Conservation (phyloP, 2,888 invertebrate species). For the Chrysomela aeneicollis region DNA sequence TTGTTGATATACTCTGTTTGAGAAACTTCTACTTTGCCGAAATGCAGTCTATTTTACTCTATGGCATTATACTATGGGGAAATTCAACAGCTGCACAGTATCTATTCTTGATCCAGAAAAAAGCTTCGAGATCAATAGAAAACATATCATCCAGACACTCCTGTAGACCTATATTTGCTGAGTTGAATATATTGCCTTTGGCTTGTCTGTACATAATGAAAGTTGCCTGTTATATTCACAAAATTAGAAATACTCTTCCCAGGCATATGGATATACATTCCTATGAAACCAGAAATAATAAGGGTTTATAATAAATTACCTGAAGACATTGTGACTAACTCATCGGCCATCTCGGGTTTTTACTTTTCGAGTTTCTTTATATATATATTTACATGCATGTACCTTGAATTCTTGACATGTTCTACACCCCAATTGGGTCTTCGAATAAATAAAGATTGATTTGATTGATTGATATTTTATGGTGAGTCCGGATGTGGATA, state of each 20-base stretch:
- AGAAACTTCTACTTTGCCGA: constrained; percentile 3
- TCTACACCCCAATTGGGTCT: too few relatives aligned
- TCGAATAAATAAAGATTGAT: too few relatives aligned
- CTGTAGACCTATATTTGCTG: not conserved
- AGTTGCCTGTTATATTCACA: not conserved
- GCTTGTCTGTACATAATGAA: constrained; percentile 4
- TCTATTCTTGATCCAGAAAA: not conserved
- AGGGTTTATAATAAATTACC: too few relatives aligned
- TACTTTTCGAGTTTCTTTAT: too few relatives aligned
- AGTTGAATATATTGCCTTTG: not conserved
- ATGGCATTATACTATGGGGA: constrained; percentile 11
- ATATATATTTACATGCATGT: too few relatives aligned
- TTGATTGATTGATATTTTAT: too few relatives aligned
- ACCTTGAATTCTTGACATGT: too few relatives aligned
- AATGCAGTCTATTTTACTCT: constrained; percentile 2
- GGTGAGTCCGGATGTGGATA: too few relatives aligned
- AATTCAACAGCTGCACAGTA: not conserved
- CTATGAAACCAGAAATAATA: constrained; percentile 6
- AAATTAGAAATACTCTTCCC: not conserved
- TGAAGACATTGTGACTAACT: too few relatives aligned
- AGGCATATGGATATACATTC: constrained; percentile 9
- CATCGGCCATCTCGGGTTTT: too few relatives aligned
- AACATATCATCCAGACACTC: not conserved
- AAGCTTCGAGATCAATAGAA: not conserved
- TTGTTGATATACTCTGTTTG: not conserved